Evolutionary conservation across 2,797 vertebrate species (phyloP).

Genomic region (Pangasius krempfi): DNA sequence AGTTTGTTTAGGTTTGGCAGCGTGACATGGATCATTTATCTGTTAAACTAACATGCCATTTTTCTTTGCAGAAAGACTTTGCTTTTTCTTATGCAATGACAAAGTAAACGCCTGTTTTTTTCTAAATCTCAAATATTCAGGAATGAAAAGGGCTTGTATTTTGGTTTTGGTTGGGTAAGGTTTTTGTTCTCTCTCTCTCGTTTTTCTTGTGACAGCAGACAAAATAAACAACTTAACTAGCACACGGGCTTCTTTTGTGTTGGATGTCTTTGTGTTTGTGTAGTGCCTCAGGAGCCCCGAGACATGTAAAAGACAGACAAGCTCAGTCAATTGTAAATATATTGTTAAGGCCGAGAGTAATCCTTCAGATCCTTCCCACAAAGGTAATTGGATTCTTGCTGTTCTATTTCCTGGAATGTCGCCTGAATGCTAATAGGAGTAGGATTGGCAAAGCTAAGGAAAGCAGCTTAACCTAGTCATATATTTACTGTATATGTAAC

Average conservation of each 20-base stretch:
- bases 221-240: conserved; percentile 78
- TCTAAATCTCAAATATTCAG: conserved; percentile 56
- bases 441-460: neutral
- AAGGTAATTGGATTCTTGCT: conserved; percentile 40
- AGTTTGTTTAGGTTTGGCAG: conserved; percentile 82
- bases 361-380: conserved; percentile 60
- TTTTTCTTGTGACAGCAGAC: conserved; percentile 70
- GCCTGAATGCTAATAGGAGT: conserved; percentile 32
- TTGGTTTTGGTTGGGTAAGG: conserved; percentile 49
- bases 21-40: conserved; percentile 75
- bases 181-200: conserved; percentile 22
- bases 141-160: conserved; percentile 63
- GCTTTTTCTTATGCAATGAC: conserved; percentile 63
- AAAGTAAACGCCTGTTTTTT: conserved; percentile 71
- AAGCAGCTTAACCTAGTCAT: neutral
- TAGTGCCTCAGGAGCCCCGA: conserved; percentile 70
- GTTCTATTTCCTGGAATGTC: conserved; percentile 48
- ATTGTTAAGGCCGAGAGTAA: conserved; percentile 57
- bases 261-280: conserved; percentile 67
- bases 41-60: conserved; percentile 74
- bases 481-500: neutral
- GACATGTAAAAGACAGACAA: conserved; percentile 62
- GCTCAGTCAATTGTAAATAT: conserved; percentile 61
- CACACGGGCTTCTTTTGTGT: conserved; percentile 57
- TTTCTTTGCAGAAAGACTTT: conserved; percentile 67